Evolutionary conservation across 2,113 vertebrate genomes (phyloP), one percentile per base, ranked within the genome.

Genomic region (Loxodonta africana): DNA sequence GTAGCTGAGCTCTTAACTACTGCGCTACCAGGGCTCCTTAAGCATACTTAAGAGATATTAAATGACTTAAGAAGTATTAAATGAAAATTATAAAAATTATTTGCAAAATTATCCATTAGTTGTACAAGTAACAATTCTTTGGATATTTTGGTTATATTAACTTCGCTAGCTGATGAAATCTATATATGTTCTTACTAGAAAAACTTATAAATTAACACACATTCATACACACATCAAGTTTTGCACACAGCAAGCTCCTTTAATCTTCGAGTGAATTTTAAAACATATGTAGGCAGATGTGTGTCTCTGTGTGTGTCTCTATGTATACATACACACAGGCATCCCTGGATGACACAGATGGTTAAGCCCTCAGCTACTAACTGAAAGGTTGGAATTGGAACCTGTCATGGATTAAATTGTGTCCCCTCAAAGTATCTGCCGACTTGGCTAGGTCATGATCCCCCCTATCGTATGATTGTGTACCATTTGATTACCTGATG

Each of bases 241-340:
- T 67, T 74, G 5, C 3, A 63, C 0, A 74, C 2, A 28, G 12
- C 53, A 44, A 89, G 85, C 76, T 23, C 7, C 44, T 86, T 57
- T 84, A 26, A 65, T 21, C 84, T 94, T 41, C 53, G 21, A 77
- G 86, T 74, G n/a, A 78, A 85, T 69, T 90, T 86, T 83, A 84
- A n/a, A 10, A 10, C 60, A 33, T 7, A 83, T 88, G 17, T 37
- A 30, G 20, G 1, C 21, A 25, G 12, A 15, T 20, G 2, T 78
- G 28, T 60, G 63, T 65, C 26, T 65, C 25, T 41, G 0, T 69
- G 10, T 90, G 1, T 44, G 2, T 62, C 23, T 41, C 9, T 65
- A 25, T 28, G 26, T 65, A 65, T 8, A 28, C 9, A 28, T 9
- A 57, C 15, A 57, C 53, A 57, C 15, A 57, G 53, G 53, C 12